Conservation (phyloP, 2,888 invertebrate genomes). For the Habroteleia sp. region DNA sequence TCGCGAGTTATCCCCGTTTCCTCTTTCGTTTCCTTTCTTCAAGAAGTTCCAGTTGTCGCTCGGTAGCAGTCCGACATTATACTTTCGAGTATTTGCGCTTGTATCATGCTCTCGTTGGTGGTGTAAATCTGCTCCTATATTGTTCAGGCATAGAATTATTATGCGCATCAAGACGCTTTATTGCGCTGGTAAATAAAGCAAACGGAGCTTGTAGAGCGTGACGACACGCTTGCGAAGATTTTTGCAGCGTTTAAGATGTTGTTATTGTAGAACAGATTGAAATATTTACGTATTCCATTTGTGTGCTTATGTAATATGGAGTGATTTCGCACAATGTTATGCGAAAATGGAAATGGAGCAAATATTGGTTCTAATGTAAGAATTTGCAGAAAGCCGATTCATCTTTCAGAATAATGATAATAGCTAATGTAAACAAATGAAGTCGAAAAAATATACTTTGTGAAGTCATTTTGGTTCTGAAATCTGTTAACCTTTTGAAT, state of each 20-base stretch:
- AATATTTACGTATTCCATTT: no score
- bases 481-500: no score
- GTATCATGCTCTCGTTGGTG: conserved; percentile 26
- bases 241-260: conserved; percentile 1
- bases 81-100: conserved; percentile 36
- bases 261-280: not conserved
- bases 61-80: conserved; percentile 30
- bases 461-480: no score
- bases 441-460: no score
- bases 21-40: conserved; percentile 31
- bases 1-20: conserved; percentile 42
- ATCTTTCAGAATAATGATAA: no score
- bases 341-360: no score
- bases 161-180: conserved; percentile 40
- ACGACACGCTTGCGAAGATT: not conserved
- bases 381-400: no score
- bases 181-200: conserved; percentile 11
- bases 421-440: no score
- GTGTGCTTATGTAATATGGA: no score
- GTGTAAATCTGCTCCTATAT: conserved; percentile 51
- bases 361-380: no score
- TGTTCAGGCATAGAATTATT: conserved; percentile 28
- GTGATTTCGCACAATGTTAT: no score
- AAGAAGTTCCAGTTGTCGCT: no score
- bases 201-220: not conserved